Conservation (phyloP, 2,797 vertebrate genomes). For the Merluccius polli region DNA sequence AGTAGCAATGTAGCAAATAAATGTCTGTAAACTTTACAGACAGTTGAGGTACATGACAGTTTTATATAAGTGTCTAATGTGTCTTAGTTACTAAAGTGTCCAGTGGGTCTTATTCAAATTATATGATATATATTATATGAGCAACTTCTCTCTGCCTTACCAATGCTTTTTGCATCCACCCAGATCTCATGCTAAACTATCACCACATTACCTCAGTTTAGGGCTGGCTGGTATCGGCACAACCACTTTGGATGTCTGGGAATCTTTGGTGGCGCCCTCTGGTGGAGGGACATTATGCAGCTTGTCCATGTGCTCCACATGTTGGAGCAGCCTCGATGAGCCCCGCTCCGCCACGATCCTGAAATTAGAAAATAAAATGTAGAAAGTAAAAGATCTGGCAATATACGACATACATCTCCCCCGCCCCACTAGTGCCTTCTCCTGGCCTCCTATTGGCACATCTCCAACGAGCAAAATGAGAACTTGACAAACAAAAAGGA, state of each 20-base stretch:
- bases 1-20: background rate
- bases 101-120: background rate
- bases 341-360: slow-evolving; percentile 85
- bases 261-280: slow-evolving; percentile 26
- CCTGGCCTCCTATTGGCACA: background rate
- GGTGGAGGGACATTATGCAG: slow-evolving; percentile 74
- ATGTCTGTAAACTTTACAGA: background rate
- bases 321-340: slow-evolving; percentile 77
- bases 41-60: background rate
- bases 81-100: background rate
- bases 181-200: background rate
- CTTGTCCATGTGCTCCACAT: slow-evolving; percentile 81
- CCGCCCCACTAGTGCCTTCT: background rate
- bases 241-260: slow-evolving; percentile 24
- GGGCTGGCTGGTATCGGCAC: slow-evolving; percentile 56
- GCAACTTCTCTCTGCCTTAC: background rate
- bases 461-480: background rate
- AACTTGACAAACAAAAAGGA: background rate
- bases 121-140: background rate
- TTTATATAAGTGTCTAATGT: background rate
- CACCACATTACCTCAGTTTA: slow-evolving; percentile 62
- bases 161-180: background rate
- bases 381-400: background rate
- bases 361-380: background rate
- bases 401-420: background rate